Base-by-base conservation (phyloP, 2,888 invertebrate species). In the Sphaerophoria taeniata region DNA sequence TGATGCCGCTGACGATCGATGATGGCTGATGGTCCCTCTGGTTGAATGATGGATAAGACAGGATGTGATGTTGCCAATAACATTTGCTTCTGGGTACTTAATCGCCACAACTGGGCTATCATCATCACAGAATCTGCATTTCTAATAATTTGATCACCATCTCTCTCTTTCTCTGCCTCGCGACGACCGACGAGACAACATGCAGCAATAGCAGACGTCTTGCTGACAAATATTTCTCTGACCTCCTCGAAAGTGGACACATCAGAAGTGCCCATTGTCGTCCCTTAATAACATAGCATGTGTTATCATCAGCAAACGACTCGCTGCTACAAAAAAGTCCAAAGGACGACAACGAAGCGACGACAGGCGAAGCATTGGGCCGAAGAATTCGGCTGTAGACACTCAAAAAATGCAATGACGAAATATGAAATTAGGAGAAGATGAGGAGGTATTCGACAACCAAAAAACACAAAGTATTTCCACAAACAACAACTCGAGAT, bases 261-360 rank as follows among this genome's bases (percentile, higher is more conserved):
- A 47, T 45, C 58, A 61, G 60, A 69, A 55, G 49, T 80, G 91
- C 89, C 89, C 90, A 89, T 89, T 91, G 91, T 91, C 90, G 90
- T 90, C 91, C 90, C 90, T 90, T 91, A 91, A 91, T 91, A 91
- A 91, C 89, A 90, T 89, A 89, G 89, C 92, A 88, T 80, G 87
- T 85, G 80, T 81, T 80, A 60, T 51, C 67, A 33, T 49, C 58
- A 14, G 11, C 12, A 11, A 33, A 14, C 49, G 31, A 47, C 24
- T 24, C 24, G 24, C 24, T 24, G 24, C 2, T 24, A 24, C 7
- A 31, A 61, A 53, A 14, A 9, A 6, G 12, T 12, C 43, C 45
- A 6, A 43, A 16, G 43, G 65, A 14, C 16, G 53, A 60, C 51
- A 72, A 24, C 24, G 24, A 24, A 24, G 24, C 24, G 24, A 24